Conservation (phyloP, 1,140 invertebrate species). For the Scaptomyza pallida region DNA sequence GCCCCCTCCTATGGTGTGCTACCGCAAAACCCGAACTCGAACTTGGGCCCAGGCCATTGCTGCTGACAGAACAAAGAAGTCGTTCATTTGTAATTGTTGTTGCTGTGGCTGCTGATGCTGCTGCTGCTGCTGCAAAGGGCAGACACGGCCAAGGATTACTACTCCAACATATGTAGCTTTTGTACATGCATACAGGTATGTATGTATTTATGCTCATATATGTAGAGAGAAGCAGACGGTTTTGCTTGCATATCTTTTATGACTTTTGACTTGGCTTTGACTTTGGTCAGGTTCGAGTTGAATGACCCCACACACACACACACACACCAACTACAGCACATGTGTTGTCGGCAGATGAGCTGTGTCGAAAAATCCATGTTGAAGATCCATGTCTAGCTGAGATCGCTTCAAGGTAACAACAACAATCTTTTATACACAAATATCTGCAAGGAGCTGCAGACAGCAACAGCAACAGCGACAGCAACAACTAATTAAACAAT, state of each 20-base stretch:
- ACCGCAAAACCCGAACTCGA: constrained; percentile 47
- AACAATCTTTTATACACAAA: background rate
- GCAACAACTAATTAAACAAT: constrained; percentile 14
- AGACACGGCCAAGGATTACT: constrained; percentile 63
- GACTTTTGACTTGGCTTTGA: constrained; percentile 76
- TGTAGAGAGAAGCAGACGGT: constrained; percentile 24
- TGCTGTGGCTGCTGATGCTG: constrained; percentile 31
- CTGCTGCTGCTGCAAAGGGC: constrained; percentile 60
- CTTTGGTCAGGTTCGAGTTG: constrained; percentile 52
- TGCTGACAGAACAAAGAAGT: constrained; percentile 83
- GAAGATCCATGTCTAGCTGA: constrained; percentile 30
- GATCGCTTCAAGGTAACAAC: constrained; percentile 4
- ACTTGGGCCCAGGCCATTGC: constrained; percentile 42
- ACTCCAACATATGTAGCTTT: constrained; percentile 25
- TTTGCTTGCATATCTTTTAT: constrained; percentile 75
- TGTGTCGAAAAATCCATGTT: constrained; percentile 40
- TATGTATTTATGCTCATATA: constrained; percentile 52
- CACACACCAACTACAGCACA: no score
- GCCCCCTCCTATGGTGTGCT: constrained; percentile 74
- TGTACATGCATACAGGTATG: constrained; percentile 18
- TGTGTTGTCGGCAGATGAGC: constrained; percentile 35
- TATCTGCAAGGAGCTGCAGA: background rate
- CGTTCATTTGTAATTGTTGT: constrained; percentile 83
- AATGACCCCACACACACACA: constrained; percentile 52
- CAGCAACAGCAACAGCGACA: constrained; percentile 4